phyloP scores from a whole-genome alignment of 2,113 vertebrate genomes.

The Pseudopipra pipra region DNA sequence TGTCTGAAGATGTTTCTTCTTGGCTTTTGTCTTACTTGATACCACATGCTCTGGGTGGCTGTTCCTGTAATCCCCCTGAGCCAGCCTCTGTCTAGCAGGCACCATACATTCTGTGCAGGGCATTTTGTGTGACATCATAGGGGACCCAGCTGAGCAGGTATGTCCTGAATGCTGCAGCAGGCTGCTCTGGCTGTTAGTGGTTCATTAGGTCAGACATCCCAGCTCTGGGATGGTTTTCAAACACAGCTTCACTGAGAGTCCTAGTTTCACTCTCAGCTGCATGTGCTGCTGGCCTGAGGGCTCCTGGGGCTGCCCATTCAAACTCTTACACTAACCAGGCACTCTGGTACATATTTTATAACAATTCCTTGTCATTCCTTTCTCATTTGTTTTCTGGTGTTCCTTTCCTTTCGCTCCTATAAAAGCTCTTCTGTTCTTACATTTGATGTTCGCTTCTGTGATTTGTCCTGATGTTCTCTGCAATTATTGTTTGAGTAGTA shows the following conservation, averaged over 20 bases:
- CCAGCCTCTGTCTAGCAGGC: not conserved
- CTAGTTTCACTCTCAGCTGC: not conserved
- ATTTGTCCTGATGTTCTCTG: not conserved
- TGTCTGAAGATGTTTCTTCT: not conserved
- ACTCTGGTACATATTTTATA: not conserved
- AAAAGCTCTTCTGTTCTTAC: not conserved
- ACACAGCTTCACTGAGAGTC: not conserved
- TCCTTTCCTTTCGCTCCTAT: not conserved
- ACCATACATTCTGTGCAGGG: not conserved
- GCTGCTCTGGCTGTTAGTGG: not conserved
- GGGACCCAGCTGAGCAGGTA: not conserved
- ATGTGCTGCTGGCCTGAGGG: fast-evolving
- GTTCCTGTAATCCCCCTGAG: not conserved
- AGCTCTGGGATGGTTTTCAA: not conserved
- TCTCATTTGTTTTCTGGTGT: not conserved
- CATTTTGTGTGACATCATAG: not conserved
- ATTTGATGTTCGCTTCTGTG: not conserved
- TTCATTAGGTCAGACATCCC: not conserved
- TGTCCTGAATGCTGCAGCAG: not conserved
- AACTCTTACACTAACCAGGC: not conserved
- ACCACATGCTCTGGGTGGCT: not conserved
- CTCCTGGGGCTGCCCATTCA: not conserved
- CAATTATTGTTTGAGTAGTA: not conserved
- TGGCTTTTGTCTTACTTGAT: not conserved
- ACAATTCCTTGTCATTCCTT: not conserved